Conservation (phyloP, 2,113 vertebrate genomes). For the human (Homo sapiens) region GRCh38 chr7:1453001-1453500, state of each 20-base stretch:
- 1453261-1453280: fast-evolving
- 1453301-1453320: fast-evolving
- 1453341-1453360: neutral
- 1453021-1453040: neutral
- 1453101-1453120: neutral
- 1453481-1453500: neutral
- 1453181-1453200: neutral
- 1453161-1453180: neutral
- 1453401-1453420: neutral
- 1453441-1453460: neutral
- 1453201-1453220: neutral
- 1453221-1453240: neutral
- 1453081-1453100: neutral
- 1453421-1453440: neutral
- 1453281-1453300: neutral
- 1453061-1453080: fast-evolving
- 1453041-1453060: neutral
- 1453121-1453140: neutral
- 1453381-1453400: fast-evolving
- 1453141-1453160: neutral
- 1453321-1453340: neutral
- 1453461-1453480: neutral
- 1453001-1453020: neutral
- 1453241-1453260: neutral
- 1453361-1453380: fast-evolving